A percentile compares a stretch with the other conserved stretches of the same genome.
These are phyloP conservation scores for Drosophila quinaria DNA, from an alignment of 2,888 invertebrate genomes.

Conservation along the genomic window DNA sequence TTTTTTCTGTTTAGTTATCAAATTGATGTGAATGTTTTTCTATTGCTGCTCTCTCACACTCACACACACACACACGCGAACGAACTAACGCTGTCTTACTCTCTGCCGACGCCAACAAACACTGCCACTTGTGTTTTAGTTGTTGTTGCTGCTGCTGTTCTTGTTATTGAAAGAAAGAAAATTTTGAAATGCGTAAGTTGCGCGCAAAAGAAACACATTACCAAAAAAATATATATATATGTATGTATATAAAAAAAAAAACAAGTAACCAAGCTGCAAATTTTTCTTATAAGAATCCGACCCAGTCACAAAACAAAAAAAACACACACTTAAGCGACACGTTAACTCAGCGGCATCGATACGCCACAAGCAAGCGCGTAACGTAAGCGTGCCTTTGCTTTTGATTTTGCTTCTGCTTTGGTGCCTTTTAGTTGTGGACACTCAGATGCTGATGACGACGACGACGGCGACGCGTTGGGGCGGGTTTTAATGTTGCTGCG, in stretches of 20 bases:
- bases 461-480: conserved; percentile 59
- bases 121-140: conserved; percentile 65
- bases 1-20: conserved; percentile 48
- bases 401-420: conserved; percentile 38
- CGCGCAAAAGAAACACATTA: conserved; percentile 31
- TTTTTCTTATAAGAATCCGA: conserved; percentile 53
- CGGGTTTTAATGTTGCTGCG: conserved; percentile 62
- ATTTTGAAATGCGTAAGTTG: conserved; percentile 51
- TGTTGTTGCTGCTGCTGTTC: conserved; percentile 46
- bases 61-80: conserved; percentile 20
- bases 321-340: conserved; percentile 28
- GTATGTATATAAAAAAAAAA: conserved; percentile 17
- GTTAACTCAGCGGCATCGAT: conserved; percentile 57
- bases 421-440: conserved; percentile 25
- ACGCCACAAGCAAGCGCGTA: conserved; percentile 49
- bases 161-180: conserved; percentile 33
- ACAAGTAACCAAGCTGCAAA: conserved; percentile 22
- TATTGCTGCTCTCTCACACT: conserved; percentile 28
- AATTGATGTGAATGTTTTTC: conserved; percentile 46
- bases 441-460: conserved; percentile 41
- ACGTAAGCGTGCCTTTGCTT: conserved; percentile 60
- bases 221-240: conserved; percentile 19
- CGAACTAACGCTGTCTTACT: conserved; percentile 37
- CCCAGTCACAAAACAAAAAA: conserved; percentile 30
- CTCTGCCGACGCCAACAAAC: conserved; percentile 64